These are phyloP conservation scores for Apis laboriosa DNA, from an alignment of 1,140 invertebrate genomes.

Conservation along the genomic window DNA sequence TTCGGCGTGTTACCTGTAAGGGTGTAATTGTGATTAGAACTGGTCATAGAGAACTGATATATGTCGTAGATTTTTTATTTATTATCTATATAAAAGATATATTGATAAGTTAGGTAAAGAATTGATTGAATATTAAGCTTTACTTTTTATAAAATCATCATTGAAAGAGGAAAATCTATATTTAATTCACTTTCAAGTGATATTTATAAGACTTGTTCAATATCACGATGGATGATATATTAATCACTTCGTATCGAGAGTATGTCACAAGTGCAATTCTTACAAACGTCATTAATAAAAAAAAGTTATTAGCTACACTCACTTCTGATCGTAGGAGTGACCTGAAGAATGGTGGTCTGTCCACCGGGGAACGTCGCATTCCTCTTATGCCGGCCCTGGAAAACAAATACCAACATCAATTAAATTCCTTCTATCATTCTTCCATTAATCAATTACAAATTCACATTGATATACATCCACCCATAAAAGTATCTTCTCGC, in stretches of 20 bases:
- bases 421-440: not conserved
- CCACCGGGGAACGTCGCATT: conserved; percentile 91
- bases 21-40: not conserved
- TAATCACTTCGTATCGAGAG: not conserved
- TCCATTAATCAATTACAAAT: not conserved
- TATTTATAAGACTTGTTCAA: not conserved
- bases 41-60: too few relatives aligned
- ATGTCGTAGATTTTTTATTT: too few relatives aligned
- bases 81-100: too few relatives aligned
- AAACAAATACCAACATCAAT: conserved; percentile 55
- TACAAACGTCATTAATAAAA: not conserved
- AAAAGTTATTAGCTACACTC: conserved; percentile 59
- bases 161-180: not conserved
- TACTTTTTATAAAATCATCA: too few relatives aligned
- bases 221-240: not conserved
- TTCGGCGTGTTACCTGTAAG: conserved; percentile 78
- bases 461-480: not conserved
- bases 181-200: not conserved
- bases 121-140: not conserved
- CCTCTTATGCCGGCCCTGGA: conserved; percentile 88
- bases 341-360: conserved; percentile 83
- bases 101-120: too few relatives aligned
- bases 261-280: not conserved
- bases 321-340: conserved; percentile 79
- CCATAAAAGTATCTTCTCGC: not conserved